Percentiles rank a stretch among this genome's conserved stretches.
Conservation (phyloP, 2,797 vertebrate species). For the Etheostoma perlongum region DNA sequence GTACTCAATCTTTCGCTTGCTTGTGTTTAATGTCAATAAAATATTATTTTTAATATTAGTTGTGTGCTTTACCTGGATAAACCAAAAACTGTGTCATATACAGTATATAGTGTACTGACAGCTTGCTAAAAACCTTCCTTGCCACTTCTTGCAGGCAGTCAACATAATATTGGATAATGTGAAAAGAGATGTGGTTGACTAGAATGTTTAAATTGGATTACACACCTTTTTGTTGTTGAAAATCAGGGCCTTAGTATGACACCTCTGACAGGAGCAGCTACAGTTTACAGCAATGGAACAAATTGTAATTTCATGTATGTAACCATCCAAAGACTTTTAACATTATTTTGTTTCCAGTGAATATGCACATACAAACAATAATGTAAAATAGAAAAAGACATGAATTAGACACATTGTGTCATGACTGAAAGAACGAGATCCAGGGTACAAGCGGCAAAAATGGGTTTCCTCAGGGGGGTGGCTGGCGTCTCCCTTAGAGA, state of each 20-base stretch:
- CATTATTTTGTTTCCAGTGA: too few relatives aligned
- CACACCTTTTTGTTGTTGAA: not conserved
- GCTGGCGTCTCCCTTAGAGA: too few relatives aligned
- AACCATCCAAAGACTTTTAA: not conserved
- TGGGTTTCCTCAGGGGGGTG: too few relatives aligned
- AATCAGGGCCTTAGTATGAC: rapidly evolving
- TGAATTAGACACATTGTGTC: too few relatives aligned
- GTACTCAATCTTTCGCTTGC: conserved; percentile 34
- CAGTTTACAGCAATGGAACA: not conserved
- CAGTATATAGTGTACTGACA: too few relatives aligned
- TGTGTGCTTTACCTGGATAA: conserved; percentile 2
- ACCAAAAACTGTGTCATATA: not conserved
- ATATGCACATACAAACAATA: too few relatives aligned
- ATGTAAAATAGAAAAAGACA: too few relatives aligned
- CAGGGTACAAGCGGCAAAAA: too few relatives aligned
- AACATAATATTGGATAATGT: not conserved
- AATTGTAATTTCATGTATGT: not conserved
- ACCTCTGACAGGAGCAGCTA: not conserved
- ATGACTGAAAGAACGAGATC: too few relatives aligned
- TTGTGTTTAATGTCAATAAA: conserved; percentile 75
- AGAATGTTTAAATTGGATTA: not conserved
- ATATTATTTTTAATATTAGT: conserved; percentile 60
- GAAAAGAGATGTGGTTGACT: not conserved
- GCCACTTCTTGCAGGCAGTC: too few relatives aligned
- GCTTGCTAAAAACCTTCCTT: too few relatives aligned